phyloP scores from a whole-genome alignment of 1,140 invertebrate species.

The Laodelphax striatellus region DNA sequence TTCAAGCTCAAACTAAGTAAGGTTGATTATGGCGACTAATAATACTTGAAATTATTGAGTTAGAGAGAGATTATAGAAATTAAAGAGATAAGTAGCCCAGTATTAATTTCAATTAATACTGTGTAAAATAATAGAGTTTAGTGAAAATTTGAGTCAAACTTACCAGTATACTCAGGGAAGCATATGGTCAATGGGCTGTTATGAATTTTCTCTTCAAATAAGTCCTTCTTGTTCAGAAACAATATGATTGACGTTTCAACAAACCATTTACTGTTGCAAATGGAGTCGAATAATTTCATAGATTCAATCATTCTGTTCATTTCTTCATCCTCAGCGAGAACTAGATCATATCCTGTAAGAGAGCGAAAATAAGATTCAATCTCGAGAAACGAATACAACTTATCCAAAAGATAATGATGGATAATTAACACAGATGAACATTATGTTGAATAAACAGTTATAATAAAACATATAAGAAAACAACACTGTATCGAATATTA shows the following conservation, averaged over 20 bases:
- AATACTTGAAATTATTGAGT: too few relatives aligned
- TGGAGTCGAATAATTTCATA: conserved; percentile 90
- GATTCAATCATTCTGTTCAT: conserved; percentile 80
- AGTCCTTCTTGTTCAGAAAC: conserved; percentile 94
- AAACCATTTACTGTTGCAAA: conserved; percentile 98
- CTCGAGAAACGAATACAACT: neutral
- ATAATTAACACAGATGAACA: too few relatives aligned
- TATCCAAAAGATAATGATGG: neutral
- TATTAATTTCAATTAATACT: too few relatives aligned
- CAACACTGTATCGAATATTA: too few relatives aligned
- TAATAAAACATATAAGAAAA: too few relatives aligned
- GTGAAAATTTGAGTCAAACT: conserved; percentile 9
- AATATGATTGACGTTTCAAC: conserved; percentile 95
- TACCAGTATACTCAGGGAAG: conserved; percentile 87
- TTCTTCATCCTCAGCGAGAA: conserved; percentile 55
- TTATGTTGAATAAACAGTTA: too few relatives aligned
- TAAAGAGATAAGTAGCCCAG: too few relatives aligned
- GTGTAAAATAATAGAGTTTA: too few relatives aligned
- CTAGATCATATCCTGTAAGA: conserved; percentile 57
- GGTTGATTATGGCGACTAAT: too few relatives aligned
- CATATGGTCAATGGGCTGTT: conserved; percentile 89
- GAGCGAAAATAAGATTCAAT: conserved; percentile 12
- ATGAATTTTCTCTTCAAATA: conserved; percentile 87
- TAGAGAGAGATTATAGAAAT: too few relatives aligned
- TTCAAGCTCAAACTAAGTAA: too few relatives aligned